Percentiles rank a stretch among this genome's conserved stretches.
Conservation (phyloP, 2,888 invertebrate species). For the Bellardia pandia region DNA sequence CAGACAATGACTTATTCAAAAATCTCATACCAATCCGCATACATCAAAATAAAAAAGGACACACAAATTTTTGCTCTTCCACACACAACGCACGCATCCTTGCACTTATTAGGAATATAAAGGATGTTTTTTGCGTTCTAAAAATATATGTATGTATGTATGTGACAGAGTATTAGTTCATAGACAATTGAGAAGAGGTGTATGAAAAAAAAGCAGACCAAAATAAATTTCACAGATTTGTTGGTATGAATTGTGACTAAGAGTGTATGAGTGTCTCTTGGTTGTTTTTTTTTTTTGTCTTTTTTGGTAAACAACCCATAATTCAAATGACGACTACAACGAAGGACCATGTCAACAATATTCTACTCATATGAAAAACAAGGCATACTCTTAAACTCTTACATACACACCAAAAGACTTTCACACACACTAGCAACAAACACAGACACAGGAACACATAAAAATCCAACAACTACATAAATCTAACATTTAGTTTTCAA, state of each 20-base stretch:
- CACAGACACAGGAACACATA: not conserved
- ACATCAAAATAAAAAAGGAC: not conserved
- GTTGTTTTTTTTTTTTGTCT: conserved; percentile 31
- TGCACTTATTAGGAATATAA: not conserved
- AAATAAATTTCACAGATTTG: conserved; percentile 59
- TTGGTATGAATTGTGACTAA: conserved; percentile 33
- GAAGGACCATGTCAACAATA: conserved; percentile 67
- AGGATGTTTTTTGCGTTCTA: not conserved
- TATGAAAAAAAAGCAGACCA: conserved; percentile 16
- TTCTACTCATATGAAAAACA: conserved; percentile 57
- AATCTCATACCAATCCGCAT: not conserved
- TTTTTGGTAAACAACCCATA: conserved; percentile 65
- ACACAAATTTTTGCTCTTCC: conserved; percentile 2
- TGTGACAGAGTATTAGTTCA: conserved; percentile 14
- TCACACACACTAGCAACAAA: not conserved
- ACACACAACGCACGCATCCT: not conserved
- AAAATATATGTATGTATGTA: not conserved
- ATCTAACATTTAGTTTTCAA: conserved; percentile 16
- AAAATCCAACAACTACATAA: not conserved
- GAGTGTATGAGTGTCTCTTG: not conserved
- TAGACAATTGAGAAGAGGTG: conserved; percentile 34
- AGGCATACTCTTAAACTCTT: conserved; percentile 18
- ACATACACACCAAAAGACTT: not conserved
- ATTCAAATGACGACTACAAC: conserved; percentile 68
- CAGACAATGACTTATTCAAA: conserved; percentile 25